Conservation (phyloP, 2,888 invertebrate species). For the Drosophila anomelani region DNA sequence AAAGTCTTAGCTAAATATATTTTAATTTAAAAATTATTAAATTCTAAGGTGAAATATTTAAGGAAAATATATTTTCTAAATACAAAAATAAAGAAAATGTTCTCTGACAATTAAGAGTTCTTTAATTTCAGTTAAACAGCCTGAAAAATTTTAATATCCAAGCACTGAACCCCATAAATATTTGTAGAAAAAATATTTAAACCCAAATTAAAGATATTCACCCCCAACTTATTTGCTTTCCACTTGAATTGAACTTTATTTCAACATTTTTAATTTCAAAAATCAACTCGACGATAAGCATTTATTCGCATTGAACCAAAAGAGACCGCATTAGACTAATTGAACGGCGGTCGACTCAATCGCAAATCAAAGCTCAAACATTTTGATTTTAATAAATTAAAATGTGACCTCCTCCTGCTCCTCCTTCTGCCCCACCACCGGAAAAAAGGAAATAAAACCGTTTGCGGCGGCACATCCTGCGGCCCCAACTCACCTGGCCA, state of each 20-base stretch:
- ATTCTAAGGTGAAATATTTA: not conserved
- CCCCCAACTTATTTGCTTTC: slow-evolving; percentile 2
- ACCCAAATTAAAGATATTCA: not conserved
- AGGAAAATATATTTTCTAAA: no score
- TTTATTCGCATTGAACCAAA: slow-evolving; percentile 12
- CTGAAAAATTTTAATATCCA: no score
- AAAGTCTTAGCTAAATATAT: no score
- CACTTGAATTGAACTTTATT: slow-evolving; percentile 8
- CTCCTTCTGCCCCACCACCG: not conserved
- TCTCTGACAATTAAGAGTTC: no score
- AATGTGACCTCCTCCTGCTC: slow-evolving; percentile 14
- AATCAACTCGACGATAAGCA: slow-evolving; percentile 12
- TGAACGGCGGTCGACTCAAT: slow-evolving; percentile 54
- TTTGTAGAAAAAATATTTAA: no score
- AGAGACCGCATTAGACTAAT: slow-evolving; percentile 51
- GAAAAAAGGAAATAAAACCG: slow-evolving; percentile 35
- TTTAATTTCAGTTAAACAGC: no score
- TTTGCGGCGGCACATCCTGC: slow-evolving; percentile 33
- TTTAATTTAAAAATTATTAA: no score
- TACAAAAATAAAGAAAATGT: no score
- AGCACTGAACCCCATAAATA: no score
- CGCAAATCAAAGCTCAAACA: slow-evolving; percentile 60
- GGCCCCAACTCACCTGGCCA: slow-evolving; percentile 52
- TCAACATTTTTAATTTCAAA: slow-evolving; percentile 24
- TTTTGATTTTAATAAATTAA: slow-evolving; percentile 58